Base-by-base conservation (phyloP, 2,888 invertebrate genomes). In the Tiphia femorata region DNA sequence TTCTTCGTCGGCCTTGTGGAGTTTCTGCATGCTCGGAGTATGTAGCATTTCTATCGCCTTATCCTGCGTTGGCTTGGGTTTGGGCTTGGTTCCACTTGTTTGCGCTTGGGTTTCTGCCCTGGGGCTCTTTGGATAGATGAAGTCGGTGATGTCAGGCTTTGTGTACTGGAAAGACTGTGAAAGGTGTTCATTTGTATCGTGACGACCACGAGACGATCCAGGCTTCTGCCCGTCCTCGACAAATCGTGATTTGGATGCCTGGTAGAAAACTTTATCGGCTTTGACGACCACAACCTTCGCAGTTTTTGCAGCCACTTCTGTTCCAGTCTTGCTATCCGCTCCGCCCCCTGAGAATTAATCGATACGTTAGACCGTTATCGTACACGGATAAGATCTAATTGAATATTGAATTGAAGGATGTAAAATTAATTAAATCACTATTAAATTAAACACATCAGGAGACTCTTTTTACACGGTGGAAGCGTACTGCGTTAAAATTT, bases 41-140 rank as follows among this genome's bases (percentile, higher is more conserved):
- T 66, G 49, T 49, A 60, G 64, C 79, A 75, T 76, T 52, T 71
- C 68, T 16, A 68, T 64, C 8, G 56, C 60, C 49, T 61, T 69
- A 25, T 64, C 66, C 8, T 49, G 58, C 2, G 20, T 49, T 7
- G 2, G 10, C 6, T 33, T 52, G 19, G 12, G 10, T 25, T 25
- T 40, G 37, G 12, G 4, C 8, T 16, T 6, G 3, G 29, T 2
- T 3, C 33, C 10, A 21, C 1, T 4, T 23, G 10, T 38, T 12
- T 19, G 8, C 7, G 1, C 5, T 2, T n/a, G n/a, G 41, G 1
- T 23, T 27, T 48, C 5, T n/a, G n/a, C n/a, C n/a, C n/a, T n/a
- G n/a, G n/a, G n/a, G n/a, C n/a, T n/a, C n/a, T n/a, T n/a, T n/a
- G n/a, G n/a, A n/a, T n/a, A n/a, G n/a, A n/a, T n/a, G 35, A 33